These are phyloP conservation scores for Heteromormyrus szaboi DNA, from an alignment of 2,797 vertebrate species.

Conservation along the genomic window DNA sequence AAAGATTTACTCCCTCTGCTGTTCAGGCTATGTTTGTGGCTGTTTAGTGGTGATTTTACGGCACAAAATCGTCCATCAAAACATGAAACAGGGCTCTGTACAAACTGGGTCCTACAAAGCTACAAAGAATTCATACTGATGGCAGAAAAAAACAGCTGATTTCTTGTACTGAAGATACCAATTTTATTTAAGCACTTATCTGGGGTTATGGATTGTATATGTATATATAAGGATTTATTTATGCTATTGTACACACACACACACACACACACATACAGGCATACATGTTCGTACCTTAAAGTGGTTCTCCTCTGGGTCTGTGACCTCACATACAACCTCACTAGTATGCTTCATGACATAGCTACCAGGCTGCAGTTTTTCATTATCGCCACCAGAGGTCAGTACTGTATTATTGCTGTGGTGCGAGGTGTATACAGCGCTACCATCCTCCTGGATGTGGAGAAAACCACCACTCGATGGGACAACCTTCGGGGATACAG, in stretches of 20 bases:
- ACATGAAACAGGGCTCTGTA: neutral
- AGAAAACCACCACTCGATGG: constrained; percentile 65
- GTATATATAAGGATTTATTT: no score
- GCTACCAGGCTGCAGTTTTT: constrained; percentile 49
- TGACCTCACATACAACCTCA: constrained; percentile 64
- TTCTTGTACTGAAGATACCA: neutral
- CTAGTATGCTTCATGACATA: constrained; percentile 77
- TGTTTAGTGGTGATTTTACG: neutral
- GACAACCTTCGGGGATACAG: constrained; percentile 60
- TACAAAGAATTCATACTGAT: neutral
- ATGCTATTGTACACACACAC: no score
- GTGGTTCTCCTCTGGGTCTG: constrained; percentile 70
- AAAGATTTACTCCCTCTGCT: neutral
- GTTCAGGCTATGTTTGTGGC: neutral
- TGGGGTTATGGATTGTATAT: neutral
- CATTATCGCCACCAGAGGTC: constrained; percentile 12
- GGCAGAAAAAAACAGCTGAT: neutral
- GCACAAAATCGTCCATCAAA: neutral
- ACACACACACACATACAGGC: neutral
- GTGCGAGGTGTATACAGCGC: constrained; percentile 62
- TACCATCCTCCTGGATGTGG: constrained; percentile 66
- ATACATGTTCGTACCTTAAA: constrained; percentile 69
- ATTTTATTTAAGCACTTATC: neutral
- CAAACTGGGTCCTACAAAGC: neutral
- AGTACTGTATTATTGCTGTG: constrained; percentile 33